Percentiles rank a stretch among this genome's conserved stretches.
Evolutionary conservation across 2,888 invertebrate species (phyloP).

Genomic region (Liodrosophila aerea): DNA sequence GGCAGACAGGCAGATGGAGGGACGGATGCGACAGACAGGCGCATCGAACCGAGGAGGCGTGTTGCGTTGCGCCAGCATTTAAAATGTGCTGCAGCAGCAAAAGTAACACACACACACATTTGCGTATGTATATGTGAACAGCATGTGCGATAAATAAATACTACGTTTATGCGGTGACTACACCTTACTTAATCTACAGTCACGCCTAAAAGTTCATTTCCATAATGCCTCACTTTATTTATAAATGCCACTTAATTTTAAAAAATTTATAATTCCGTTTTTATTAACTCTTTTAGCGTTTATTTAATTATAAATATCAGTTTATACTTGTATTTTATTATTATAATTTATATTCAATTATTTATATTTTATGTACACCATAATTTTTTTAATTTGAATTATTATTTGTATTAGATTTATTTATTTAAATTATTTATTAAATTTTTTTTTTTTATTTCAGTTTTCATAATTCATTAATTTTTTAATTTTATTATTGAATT

Average conservation of each 20-base stretch:
- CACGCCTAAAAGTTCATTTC: too few species aligned
- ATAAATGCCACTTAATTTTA: too few species aligned
- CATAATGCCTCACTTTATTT: too few species aligned
- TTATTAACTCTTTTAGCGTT: too few species aligned
- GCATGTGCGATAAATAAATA: not conserved
- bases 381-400: not conserved
- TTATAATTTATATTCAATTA: too few species aligned
- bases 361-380: too few species aligned
- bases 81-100: slow-evolving; percentile 53
- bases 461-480: too few species aligned
- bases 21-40: slow-evolving; percentile 18
- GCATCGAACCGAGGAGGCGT: slow-evolving; percentile 29
- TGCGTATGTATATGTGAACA: too few species aligned
- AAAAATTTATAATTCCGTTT: too few species aligned
- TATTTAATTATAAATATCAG: too few species aligned
- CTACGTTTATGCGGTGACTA: slow-evolving; percentile 14
- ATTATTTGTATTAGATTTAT: not conserved
- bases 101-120: slow-evolving; percentile 7
- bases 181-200: not conserved
- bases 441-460: not conserved
- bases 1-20: slow-evolving; percentile 12
- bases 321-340: too few species aligned
- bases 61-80: slow-evolving; percentile 38
- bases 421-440: not conserved
- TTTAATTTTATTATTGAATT: too few species aligned